These are phyloP conservation scores for Apteryx owenii DNA, from an alignment of 2,113 vertebrate species.

Conservation along the genomic window DNA sequence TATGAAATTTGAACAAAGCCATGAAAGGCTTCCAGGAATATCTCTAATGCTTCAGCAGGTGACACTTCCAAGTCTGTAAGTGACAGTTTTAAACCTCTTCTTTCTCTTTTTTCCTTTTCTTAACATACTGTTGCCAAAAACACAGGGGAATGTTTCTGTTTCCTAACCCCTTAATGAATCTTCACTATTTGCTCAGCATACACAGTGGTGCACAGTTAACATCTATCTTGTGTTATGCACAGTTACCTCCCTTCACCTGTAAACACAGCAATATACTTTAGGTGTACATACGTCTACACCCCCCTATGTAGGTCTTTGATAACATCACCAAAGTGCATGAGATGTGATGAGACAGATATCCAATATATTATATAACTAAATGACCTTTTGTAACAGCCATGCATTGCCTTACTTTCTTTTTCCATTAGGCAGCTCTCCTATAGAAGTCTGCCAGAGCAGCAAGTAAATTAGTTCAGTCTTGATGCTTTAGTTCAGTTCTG, in stretches of 20 bases:
- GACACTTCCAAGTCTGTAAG: neutral
- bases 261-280: neutral
- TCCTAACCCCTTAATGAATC: constrained; percentile 1
- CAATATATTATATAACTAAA: neutral
- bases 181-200: constrained; percentile 23
- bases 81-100: neutral
- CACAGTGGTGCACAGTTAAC: neutral
- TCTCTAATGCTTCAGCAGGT: neutral
- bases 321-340: neutral
- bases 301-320: neutral
- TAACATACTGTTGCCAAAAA: neutral
- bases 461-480: neutral
- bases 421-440: neutral
- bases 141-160: neutral
- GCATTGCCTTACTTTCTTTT: neutral
- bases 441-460: neutral
- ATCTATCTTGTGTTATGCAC: neutral
- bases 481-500: neutral
- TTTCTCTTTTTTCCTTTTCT: neutral
- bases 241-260: neutral
- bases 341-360: neutral
- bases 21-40: neutral
- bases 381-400: neutral
- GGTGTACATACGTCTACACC: neutral
- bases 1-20: neutral